Base-by-base conservation (phyloP, 2,888 invertebrate genomes). In the Adelphocoris suturalis region DNA sequence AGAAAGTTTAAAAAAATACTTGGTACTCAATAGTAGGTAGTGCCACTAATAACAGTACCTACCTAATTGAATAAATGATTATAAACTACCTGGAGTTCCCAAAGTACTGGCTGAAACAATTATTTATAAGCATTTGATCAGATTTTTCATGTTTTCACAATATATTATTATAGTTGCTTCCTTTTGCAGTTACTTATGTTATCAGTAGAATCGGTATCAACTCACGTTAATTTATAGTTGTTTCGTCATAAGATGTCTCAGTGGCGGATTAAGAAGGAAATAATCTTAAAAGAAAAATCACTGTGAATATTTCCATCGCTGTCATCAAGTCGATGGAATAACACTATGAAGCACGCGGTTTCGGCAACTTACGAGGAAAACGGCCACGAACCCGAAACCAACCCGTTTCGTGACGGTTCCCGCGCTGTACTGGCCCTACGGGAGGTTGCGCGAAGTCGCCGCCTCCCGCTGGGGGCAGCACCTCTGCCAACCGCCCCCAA, bases 331-430 rank as follows among this genome's bases (percentile, higher is more conserved):
- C 68, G 68, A 7, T 57, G 57, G n/a, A 57, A n/a, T 37, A 37
- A 5, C n/a, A 57, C 57, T 57, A n/a, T 57, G 19, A 57, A 57
- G 57, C 57, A 57, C 57, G 57, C 57, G 57, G 19, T 14, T 57
- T 57, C n/a, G 57, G 57, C 57, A n/a, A n/a, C 37, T 57, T 57
- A 68, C 68, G 68, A 68, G 23, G 68, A 23, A 68, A 52, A 68
- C 68, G n/a, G 23, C 68, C 3, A 57, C 57, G n/a, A 68, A 12
- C 13, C 68, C 23, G 68, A 23, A 68, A 23, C 12, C 23, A 4
- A 23, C 68, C 68, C 68, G 68, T 12, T 27, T 23, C 2, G 68
- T 68, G 68, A 68, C 68, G 68, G 27, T 68, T 68, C 68, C 68
- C 68, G 68, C 68, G 68, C 68, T 68, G 68, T 9, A 68, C 68